Conservation (phyloP, 2,888 invertebrate species). For the Omphaloscelis lunosa region DNA sequence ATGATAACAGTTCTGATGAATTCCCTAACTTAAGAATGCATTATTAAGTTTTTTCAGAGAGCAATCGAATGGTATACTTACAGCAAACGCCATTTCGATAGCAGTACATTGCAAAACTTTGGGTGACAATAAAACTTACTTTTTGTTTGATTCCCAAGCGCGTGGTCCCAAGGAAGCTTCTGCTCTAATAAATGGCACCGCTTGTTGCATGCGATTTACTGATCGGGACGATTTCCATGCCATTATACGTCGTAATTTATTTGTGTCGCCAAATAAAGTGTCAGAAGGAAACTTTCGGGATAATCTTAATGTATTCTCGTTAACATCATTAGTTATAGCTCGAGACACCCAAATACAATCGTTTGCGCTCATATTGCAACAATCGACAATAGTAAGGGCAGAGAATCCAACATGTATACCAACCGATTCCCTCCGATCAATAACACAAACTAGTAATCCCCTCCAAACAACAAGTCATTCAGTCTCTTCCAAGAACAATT, state of each 20-base stretch:
- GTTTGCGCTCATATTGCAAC: no score
- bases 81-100: background rate
- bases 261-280: background rate
- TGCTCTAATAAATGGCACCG: constrained; percentile 2
- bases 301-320: no score
- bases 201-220: constrained; percentile 20
- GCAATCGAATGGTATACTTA: background rate
- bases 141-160: constrained; percentile 23
- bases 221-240: background rate
- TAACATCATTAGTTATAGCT: no score
- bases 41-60: background rate
- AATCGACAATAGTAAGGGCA: no score
- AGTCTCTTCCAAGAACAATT: no score
- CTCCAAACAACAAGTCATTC: no score
- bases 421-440: no score
- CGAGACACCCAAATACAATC: no score
- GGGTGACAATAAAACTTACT: background rate
- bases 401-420: no score
- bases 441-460: no score
- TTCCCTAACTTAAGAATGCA: constrained; percentile 10
- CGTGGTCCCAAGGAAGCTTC: constrained; percentile 8
- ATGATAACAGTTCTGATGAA: background rate
- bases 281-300: no score
- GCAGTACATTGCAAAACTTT: constrained; percentile 15
- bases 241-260: constrained; percentile 9